Evolutionary conservation across 2,113 vertebrate species (phyloP), one percentile per base, ranked within the genome.

Genomic region (Silurus asotus): DNA sequence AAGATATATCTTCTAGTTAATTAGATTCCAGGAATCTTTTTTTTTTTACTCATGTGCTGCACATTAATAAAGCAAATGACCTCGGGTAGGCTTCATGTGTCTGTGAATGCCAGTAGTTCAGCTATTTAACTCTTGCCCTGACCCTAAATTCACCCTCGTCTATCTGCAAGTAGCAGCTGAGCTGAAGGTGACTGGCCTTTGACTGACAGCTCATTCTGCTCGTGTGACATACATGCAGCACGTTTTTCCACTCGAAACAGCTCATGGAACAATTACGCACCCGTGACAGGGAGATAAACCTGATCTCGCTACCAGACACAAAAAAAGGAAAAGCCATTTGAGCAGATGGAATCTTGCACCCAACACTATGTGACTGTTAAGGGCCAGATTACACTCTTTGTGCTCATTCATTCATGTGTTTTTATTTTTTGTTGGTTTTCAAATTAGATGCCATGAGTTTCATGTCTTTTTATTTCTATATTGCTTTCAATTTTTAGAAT

Each of bases 111-210:
- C n/a, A 13, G 19, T 23, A 61, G 20, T 11, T 45, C 55, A 78
- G 8, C 48, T 70, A 48, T 80, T 79, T 80, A 56, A 67, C 37
- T 15, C 23, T 61, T 51, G 56, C 14, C 51, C 75, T 59, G 62
- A 81, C 67, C 64, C 61, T 28, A 20, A 28, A 49, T 59, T 37
- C 49, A 48, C 45, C 69, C 69, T 75, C 49, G 8, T 65, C 7
- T 76, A n/a, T 65, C 49, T 10, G 37, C n/a, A 61, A 61, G 20
- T 49, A 55, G 49, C 59, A 65, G 61, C 49, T 62, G 53, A 58
- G 67, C 49, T 86, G 70, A 87, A 87, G 86, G 80, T 82, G 70
- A 87, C 86, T 58, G 58, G 69, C 37, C 20, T 75, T 48, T 87
- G 86, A 87, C 6, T 65, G 80, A 87, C 59, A 58, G 70, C 86